Conservation (phyloP, 1,140 invertebrate species). For the Oryzaephilus surinamensis region DNA sequence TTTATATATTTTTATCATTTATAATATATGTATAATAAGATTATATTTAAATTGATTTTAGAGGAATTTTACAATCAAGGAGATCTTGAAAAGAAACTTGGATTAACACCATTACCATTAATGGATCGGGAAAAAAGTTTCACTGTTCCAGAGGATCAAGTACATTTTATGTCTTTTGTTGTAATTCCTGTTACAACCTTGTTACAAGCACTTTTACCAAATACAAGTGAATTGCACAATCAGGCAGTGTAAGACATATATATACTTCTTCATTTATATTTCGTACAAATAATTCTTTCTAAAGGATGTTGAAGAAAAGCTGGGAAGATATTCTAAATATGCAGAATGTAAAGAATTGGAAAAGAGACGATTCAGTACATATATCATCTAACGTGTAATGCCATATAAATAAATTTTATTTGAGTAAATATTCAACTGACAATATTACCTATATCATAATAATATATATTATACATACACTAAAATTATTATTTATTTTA, state of each 20-base stretch:
- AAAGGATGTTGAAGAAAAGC: conserved; percentile 33
- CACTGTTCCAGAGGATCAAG: conserved; percentile 45
- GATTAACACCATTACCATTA: conserved; percentile 43
- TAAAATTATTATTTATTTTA: too few relatives aligned
- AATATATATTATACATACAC: too few relatives aligned
- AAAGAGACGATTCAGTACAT: not conserved
- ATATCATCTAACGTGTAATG: not conserved
- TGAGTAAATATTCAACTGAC: conserved; percentile 19
- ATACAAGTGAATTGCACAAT: conserved; percentile 25
- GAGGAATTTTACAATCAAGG: conserved; percentile 38
- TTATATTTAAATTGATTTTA: conserved; percentile 4
- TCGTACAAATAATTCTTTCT: conserved; percentile 9
- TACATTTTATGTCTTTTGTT: conserved; percentile 45
- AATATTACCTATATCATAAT: too few relatives aligned
- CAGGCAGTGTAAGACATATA: conserved; percentile 23
- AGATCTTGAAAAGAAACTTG: conserved; percentile 42
- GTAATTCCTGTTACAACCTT: conserved; percentile 42
- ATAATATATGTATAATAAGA: too few relatives aligned
- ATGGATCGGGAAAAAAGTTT: conserved; percentile 43
- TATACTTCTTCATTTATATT: conserved; percentile 3
- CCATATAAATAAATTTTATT: conserved; percentile 24
- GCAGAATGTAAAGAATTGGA: conserved; percentile 33
- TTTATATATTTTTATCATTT: not conserved
- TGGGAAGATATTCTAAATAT: conserved; percentile 45
- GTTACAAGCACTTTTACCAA: conserved; percentile 38